Base-by-base conservation (phyloP, 2,888 invertebrate species). In the Amblyjoppa proteus region DNA sequence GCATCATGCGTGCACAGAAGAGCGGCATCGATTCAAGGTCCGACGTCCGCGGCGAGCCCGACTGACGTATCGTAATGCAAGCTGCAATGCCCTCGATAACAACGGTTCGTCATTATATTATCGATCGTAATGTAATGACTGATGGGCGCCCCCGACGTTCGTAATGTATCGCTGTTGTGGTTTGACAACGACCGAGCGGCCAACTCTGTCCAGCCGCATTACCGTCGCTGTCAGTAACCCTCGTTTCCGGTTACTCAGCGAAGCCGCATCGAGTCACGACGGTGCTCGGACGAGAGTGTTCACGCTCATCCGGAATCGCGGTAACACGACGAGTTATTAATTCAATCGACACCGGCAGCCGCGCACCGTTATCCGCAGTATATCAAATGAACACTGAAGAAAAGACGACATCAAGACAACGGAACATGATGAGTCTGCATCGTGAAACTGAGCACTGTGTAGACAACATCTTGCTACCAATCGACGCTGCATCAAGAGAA, bases 11-110 rank as follows among this genome's bases (percentile, higher is more conserved):
- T 49, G 45, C 58, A 58, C 25, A 25, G 28, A 11, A 28, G 3
- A 70, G 79, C 82, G 84, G 88, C 89, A 88, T 89, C 86, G 89
- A 91, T 90, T 91, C 92, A 92, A 92, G 92, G 92, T 91, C 89
- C 81, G 85, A 77, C 41, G 58, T 88, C 84, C 71, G 84, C 79
- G 82, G 34, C 64, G 76, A 87, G 84, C 79, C 83, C 87, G 69
- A 31, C 49, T 45, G 68, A 73, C 53, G 56, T 13, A 20, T 66
- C 56, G 38, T 69, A 69, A 66, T n/a, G 28, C 38, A 64, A n/a
- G 49, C 56, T 34, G 73, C 73, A 53, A 83, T 88, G 90, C 87
- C 91, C 90, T 89, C 89, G 89, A 91, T 91, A 89, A 89, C 90
- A 91, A 89, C 86, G 84, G 82, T 83, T 76, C 81, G 81, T 85